Evolutionary conservation across 2,888 invertebrate genomes (phyloP), one percentile per base, ranked within the genome.

Genomic region (Spodoptera picta): DNA sequence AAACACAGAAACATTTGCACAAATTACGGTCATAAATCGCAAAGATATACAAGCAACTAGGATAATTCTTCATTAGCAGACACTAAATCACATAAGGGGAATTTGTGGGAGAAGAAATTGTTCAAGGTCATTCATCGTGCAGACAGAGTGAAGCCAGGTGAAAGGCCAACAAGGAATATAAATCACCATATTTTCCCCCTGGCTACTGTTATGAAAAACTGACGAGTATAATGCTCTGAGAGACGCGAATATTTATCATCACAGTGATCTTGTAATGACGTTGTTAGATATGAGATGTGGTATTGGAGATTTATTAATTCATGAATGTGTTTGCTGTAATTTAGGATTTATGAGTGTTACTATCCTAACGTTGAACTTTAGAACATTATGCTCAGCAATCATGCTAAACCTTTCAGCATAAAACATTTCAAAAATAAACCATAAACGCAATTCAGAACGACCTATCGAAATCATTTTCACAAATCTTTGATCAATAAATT

Each of bases 141-240:
- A 58, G 60, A 70, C 63, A 60, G 43, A 10, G 46, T 49, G 47
- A 51, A 50, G 54, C 59, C 73, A 76, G 79, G 77, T 77, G 71
- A 62, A 71, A 71, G 41, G 65, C 77, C 73, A 75, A 75, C 73
- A 64, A 64, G 61, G 36, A 43, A 54, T 24, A 81, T 84, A 83
- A 83, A 84, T 84, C 81, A 83, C 64, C 47, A 51, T 53, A 50
- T 46, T 69, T 77, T 76, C 66, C 67, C 68, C 69, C 41, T 63
- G 67, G 65, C 68, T 60, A 69, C 72, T 74, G 69, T 62, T 74
- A 80, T 81, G 80, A 83, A 77, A 82, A 77, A 82, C 69, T 56
- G 57, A 66, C 45, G 71, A 63, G 63, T 67, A 59, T 64, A 52
- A 14, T 14, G 14, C 60, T 53, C 70, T 73, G 71, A 70, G 67